Evolutionary conservation across 2,113 vertebrate genomes (phyloP).

Genomic region (Strix aluco): DNA sequence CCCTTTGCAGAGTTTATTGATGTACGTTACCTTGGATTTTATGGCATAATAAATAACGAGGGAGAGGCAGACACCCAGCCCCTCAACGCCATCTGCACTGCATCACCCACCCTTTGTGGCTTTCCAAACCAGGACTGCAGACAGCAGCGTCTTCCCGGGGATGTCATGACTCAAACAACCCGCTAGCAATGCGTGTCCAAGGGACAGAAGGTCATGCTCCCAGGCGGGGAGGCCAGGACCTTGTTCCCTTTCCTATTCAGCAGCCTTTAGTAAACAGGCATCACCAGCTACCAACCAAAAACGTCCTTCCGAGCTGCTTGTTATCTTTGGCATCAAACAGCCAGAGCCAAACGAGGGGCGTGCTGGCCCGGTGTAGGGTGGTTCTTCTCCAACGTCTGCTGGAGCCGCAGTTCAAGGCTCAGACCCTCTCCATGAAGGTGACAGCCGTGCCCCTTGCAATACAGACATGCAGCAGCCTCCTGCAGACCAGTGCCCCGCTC

Average conservation of each 20-base stretch:
- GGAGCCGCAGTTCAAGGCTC: accelerated
- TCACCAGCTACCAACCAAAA: background rate
- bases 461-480: background rate
- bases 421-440: background rate
- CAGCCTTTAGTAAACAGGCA: background rate
- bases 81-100: accelerated
- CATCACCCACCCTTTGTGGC: accelerated
- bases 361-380: accelerated
- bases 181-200: accelerated
- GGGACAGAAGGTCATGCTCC: background rate
- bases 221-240: background rate
- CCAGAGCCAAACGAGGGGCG: background rate
- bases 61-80: background rate
- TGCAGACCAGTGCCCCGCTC: accelerated
- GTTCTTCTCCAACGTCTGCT: background rate
- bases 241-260: background rate
- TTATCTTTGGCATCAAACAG: background rate
- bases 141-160: background rate
- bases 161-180: background rate
- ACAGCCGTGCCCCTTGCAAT: background rate
- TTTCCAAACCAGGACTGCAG: background rate
- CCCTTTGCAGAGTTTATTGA: background rate
- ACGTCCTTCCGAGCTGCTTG: accelerated
- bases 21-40: background rate
- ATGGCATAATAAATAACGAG: background rate